phyloP scores from a whole-genome alignment of 92 coral and sea anemone species.

The Porites cylindrica region DNA sequence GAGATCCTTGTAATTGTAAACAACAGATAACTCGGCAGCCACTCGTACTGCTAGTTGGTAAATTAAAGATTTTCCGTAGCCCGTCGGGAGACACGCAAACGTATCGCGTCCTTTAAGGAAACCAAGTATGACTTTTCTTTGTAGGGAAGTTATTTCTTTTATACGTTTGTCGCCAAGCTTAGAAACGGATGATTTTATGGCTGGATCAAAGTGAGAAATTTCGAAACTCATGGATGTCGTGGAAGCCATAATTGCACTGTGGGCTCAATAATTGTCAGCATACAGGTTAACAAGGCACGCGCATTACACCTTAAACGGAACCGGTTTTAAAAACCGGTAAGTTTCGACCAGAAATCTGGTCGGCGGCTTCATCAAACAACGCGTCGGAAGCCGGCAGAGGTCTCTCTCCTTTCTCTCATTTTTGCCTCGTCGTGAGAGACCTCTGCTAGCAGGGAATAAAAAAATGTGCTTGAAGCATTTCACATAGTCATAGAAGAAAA shows the following conservation, averaged over 20 bases:
- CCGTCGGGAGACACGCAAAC: slow-evolving; percentile 44
- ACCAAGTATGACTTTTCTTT: slow-evolving; percentile 27
- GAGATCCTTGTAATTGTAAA: slow-evolving; percentile 29
- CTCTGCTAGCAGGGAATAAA: no score
- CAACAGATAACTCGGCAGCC: slow-evolving; percentile 43
- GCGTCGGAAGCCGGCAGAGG: no score
- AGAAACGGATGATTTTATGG: slow-evolving; percentile 22
- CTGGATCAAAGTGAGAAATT: slow-evolving; percentile 34
- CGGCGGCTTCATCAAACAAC: no score
- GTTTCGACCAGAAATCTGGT: slow-evolving; percentile 15
- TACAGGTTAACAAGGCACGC: slow-evolving; percentile 24
- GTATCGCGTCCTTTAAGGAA: slow-evolving; percentile 27
- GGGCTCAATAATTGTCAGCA: slow-evolving; percentile 46
- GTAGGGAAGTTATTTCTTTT: slow-evolving; percentile 26
- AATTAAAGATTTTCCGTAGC: slow-evolving; percentile 33
- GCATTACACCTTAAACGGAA: slow-evolving; percentile 22
- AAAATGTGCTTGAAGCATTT: no score
- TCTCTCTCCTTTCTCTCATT: no score
- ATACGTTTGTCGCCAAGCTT: slow-evolving; percentile 14
- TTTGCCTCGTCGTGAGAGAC: no score
- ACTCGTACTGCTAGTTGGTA: slow-evolving; percentile 35
- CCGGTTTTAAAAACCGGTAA: slow-evolving; percentile 41
- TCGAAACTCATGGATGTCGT: slow-evolving; percentile 27
- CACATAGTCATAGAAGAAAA: no score
- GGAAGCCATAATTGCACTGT: slow-evolving; percentile 37